Conservation (phyloP, 2,797 vertebrate species). For the Acomys russatus region DNA sequence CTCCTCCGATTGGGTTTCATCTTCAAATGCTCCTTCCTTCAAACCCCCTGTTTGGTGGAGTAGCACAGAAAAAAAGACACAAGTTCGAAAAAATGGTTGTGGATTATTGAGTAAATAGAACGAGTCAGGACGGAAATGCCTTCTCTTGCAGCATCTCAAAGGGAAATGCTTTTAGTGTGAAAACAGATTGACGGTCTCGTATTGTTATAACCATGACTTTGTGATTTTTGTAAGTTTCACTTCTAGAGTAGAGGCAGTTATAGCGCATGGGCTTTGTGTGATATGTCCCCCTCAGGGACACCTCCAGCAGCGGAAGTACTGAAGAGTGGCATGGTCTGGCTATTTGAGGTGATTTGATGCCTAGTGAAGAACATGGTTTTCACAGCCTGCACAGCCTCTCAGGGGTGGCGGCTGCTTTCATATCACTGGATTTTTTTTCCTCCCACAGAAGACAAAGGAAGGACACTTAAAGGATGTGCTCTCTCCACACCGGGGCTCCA, state of each 20-base stretch:
- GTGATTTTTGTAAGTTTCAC: neutral
- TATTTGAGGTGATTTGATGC: neutral
- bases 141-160: neutral
- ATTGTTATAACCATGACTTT: neutral
- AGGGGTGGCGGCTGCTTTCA: neutral
- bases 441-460: neutral
- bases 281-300: too few relatives aligned
- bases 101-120: neutral
- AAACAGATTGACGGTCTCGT: neutral
- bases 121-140: neutral
- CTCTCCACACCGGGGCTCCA: neutral
- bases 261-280: neutral
- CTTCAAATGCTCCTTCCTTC: neutral
- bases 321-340: neutral
- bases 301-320: neutral
- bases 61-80: neutral
- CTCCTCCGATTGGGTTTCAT: neutral
- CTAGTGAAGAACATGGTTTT: rapidly evolving
- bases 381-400: neutral
- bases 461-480: neutral
- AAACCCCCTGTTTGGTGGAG: conserved; percentile 25
- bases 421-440: neutral
- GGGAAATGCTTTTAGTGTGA: neutral
- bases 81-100: neutral
- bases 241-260: neutral